These are phyloP conservation scores for Pelobates fuscus DNA, from an alignment of 2,113 vertebrate species.

Conservation along the genomic window DNA sequence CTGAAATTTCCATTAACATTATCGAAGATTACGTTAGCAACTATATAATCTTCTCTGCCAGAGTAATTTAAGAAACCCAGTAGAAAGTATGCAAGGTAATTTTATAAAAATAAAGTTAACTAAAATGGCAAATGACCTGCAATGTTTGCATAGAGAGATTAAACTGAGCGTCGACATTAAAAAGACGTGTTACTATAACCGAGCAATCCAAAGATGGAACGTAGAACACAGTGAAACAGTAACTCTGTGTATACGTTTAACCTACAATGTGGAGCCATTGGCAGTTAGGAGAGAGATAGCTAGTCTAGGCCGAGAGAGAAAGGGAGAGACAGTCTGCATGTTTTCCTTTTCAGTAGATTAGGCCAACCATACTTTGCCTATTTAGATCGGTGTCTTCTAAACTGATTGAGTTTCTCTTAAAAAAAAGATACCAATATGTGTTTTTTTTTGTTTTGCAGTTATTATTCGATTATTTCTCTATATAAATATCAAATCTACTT, in stretches of 20 bases:
- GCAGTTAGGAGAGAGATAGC: slow-evolving; percentile 17
- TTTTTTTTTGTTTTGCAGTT: not conserved
- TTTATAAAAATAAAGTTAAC: not conserved
- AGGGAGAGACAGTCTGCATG: not conserved
- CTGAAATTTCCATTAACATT: slow-evolving; percentile 32
- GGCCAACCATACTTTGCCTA: too few relatives aligned
- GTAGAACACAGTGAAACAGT: slow-evolving; percentile 15
- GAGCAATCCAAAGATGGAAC: not conserved
- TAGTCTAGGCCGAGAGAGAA: slow-evolving; percentile 25
- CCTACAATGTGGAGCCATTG: slow-evolving; percentile 24
- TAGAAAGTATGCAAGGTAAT: not conserved
- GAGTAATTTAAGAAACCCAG: slow-evolving; percentile 9
- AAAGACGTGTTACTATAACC: not conserved
- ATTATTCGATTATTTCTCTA: too few relatives aligned
- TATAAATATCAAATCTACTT: too few relatives aligned
- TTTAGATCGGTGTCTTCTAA: too few relatives aligned
- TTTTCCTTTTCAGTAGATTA: not conserved
- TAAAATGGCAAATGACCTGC: slow-evolving; percentile 32
- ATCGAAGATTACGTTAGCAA: slow-evolving; percentile 23
- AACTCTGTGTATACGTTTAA: slow-evolving; percentile 11
- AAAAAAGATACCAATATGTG: not conserved
- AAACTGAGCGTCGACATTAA: not conserved
- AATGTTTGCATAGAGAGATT: not conserved
- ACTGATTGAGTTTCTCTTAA: not conserved
- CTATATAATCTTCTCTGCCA: slow-evolving; percentile 5